phyloP scores from a whole-genome alignment of 2,797 vertebrate genomes.

The Gymnocypris eckloni region DNA sequence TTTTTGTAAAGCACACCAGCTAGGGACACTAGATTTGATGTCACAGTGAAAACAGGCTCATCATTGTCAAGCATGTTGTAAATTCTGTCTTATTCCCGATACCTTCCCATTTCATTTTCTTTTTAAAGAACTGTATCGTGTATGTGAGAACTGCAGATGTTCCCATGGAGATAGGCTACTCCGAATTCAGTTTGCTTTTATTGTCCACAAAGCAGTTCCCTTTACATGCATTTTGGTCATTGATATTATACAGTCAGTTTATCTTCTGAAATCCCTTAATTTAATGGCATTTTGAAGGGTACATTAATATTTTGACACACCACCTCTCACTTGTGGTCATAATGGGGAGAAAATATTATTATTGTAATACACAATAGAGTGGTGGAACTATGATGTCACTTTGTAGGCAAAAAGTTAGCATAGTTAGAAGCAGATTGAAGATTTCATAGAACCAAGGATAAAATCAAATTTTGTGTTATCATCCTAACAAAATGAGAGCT shows the following conservation, averaged over 20 bases:
- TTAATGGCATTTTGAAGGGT: not conserved
- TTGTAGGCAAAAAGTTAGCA: too few relatives aligned
- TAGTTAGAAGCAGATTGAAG: too few relatives aligned
- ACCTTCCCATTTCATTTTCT: not conserved
- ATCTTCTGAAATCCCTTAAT: not conserved
- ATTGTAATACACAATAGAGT: not conserved
- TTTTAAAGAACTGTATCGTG: not conserved
- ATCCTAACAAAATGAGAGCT: too few relatives aligned
- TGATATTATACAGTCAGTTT: not conserved
- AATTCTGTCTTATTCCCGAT: not conserved
- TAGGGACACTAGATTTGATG: conserved; percentile 58
- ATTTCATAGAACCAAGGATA: too few relatives aligned
- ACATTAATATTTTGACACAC: not conserved
- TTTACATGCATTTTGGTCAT: not conserved
- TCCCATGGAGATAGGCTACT: not conserved
- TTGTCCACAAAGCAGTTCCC: not conserved
- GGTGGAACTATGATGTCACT: too few relatives aligned
- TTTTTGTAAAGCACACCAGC: conserved; percentile 74
- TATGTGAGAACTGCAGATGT: not conserved
- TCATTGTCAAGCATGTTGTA: conserved; percentile 36
- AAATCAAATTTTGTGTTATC: too few relatives aligned
- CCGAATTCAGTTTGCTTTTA: not conserved
- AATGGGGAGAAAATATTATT: not conserved
- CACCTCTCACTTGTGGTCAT: not conserved
- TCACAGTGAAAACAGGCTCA: conserved; percentile 18